Evolutionary conservation across 2,113 vertebrate genomes (phyloP).

Genomic region (Misgurnus mizolepis): DNA sequence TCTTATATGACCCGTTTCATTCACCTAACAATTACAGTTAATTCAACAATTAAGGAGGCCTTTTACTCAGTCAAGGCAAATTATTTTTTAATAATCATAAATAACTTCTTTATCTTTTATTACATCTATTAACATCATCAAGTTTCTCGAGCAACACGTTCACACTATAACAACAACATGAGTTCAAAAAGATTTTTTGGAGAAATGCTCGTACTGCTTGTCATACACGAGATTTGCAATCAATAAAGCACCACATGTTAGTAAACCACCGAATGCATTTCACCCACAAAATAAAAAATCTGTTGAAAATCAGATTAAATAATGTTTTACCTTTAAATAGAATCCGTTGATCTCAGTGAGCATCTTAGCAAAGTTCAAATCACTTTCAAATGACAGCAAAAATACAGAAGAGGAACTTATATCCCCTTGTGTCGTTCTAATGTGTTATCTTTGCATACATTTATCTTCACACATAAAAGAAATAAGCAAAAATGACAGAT

Average conservation of each 20-base stretch:
- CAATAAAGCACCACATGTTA: not conserved
- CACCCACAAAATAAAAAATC: not conserved
- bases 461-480: conserved; percentile 34
- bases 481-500: not conserved
- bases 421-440: not conserved
- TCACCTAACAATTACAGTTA: not conserved
- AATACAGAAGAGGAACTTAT: conserved; percentile 39
- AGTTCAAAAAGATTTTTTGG: not conserved
- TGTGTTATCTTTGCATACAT: conserved; percentile 28
- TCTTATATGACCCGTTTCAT: not conserved
- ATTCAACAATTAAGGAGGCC: not conserved
- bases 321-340: not conserved
- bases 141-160: no score
- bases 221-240: not conserved
- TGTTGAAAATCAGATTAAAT: not conserved
- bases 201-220: not conserved
- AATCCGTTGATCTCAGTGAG: not conserved
- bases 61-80: not conserved
- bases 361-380: not conserved
- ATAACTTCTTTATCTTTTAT: no score
- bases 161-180: not conserved
- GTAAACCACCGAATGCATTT: not conserved
- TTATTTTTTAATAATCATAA: not conserved
- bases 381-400: not conserved
- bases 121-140: no score